Percentiles rank a stretch among this genome's conserved stretches.
Evolutionary conservation across 2,113 vertebrate species (phyloP).

Genomic region (Phalacrocorax pelagicus): DNA sequence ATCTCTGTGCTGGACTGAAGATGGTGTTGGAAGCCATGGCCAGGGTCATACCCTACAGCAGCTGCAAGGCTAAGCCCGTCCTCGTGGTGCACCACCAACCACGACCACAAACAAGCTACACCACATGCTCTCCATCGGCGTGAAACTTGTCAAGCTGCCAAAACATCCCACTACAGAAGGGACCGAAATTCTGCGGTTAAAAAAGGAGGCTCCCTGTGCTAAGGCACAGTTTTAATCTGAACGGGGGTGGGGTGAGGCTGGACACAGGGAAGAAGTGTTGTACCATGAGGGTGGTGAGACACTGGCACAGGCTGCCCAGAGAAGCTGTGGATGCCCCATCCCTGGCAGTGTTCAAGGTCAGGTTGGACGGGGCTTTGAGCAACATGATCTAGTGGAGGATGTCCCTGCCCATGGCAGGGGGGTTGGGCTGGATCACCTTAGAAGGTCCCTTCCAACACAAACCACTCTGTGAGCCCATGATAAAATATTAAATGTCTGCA

Average conservation of each 20-base stretch:
- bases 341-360: not conserved
- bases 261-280: not conserved
- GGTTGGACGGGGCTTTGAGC: not conserved
- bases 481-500: not conserved
- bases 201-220: not conserved
- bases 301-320: not conserved
- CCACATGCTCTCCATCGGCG: fast-evolving
- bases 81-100: not conserved
- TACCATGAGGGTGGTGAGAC: not conserved
- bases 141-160: not conserved
- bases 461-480: not conserved
- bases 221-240: not conserved
- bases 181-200: not conserved
- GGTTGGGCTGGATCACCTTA: not conserved
- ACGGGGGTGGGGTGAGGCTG: not conserved
- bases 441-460: not conserved
- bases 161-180: not conserved
- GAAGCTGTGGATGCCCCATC: not conserved
- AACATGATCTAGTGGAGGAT: not conserved
- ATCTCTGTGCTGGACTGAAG: not conserved
- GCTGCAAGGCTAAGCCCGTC: not conserved
- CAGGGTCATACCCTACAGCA: not conserved
- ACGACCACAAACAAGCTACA: not conserved
- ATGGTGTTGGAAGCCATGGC: not conserved
- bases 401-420: not conserved